These are phyloP conservation scores for Amphipyra berbera DNA, from an alignment of 2,888 invertebrate genomes.

Conservation along the genomic window DNA sequence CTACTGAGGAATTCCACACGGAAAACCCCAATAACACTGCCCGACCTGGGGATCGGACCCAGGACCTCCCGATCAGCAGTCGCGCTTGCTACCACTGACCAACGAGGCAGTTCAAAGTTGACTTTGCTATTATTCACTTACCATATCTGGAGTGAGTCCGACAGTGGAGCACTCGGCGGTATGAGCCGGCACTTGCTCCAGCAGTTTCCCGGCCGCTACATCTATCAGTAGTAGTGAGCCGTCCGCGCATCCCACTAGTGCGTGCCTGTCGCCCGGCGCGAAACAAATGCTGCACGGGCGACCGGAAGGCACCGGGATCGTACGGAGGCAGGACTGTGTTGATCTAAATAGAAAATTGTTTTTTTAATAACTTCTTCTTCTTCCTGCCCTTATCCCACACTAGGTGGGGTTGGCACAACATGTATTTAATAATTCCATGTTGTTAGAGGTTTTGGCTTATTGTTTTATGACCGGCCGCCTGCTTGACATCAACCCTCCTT, in stretches of 20 bases:
- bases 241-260: slow-evolving; percentile 95
- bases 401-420: no score
- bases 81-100: no score
- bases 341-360: slow-evolving; percentile 67
- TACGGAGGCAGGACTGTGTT: slow-evolving; percentile 92
- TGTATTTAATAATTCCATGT: no score
- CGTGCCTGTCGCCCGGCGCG: slow-evolving; percentile 96
- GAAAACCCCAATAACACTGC: no score
- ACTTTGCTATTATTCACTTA: slow-evolving; percentile 73
- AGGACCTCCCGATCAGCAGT: no score
- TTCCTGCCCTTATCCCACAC: no score
- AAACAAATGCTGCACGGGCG: slow-evolving; percentile 94
- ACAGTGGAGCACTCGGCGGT: slow-evolving; percentile 94
- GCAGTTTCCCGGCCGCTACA: slow-evolving; percentile 94
- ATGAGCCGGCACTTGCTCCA: slow-evolving; percentile 96
- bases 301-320: slow-evolving; percentile 90
- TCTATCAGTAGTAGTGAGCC: slow-evolving; percentile 96
- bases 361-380: background rate
- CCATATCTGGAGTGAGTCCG: slow-evolving; percentile 94
- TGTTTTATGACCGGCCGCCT: no score
- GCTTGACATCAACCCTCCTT: no score
- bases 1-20: no score
- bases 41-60: no score
- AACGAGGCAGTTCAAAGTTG: no score
- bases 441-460: no score